Conservation (phyloP, 2,113 vertebrate species). For the Platichthys stellatus region DNA sequence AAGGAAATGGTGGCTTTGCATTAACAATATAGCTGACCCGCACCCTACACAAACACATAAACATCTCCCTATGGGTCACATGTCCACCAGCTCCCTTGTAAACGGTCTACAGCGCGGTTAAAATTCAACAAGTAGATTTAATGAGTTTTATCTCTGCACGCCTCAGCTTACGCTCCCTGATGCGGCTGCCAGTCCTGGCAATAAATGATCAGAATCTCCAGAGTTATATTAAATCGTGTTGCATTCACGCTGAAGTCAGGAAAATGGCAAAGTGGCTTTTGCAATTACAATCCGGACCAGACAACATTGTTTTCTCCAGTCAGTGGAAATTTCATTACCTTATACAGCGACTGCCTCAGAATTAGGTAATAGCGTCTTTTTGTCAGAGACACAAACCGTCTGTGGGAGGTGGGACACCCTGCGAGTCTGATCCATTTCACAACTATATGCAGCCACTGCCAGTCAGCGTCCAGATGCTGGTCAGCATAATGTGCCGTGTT, state of each 20-base stretch:
- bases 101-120: conserved; percentile 62
- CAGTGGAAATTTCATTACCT: conserved; percentile 84
- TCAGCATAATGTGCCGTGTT: conserved; percentile 62
- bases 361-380: conserved; percentile 80
- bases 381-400: conserved; percentile 70
- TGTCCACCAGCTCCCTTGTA: conserved; percentile 29
- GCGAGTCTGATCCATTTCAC: conserved; percentile 72
- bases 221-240: conserved; percentile 79
- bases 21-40: conserved; percentile 58
- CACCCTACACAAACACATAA: conserved; percentile 46
- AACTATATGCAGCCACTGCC: conserved; percentile 67
- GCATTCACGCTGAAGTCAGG: conserved; percentile 71
- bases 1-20: conserved; percentile 65
- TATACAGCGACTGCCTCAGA: conserved; percentile 72
- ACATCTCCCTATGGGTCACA: conserved; percentile 48
- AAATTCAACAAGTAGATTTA: conserved; percentile 75
- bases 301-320: conserved; percentile 83
- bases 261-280: conserved; percentile 70
- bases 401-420: conserved; percentile 71
- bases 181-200: conserved; percentile 67
- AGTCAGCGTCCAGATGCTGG: conserved; percentile 54
- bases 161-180: conserved; percentile 58
- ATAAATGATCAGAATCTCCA: conserved; percentile 80
- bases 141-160: conserved; percentile 69
- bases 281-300: conserved; percentile 77